Conservation (phyloP, 2,888 invertebrate genomes). For the Cloeon dipterum region DNA sequence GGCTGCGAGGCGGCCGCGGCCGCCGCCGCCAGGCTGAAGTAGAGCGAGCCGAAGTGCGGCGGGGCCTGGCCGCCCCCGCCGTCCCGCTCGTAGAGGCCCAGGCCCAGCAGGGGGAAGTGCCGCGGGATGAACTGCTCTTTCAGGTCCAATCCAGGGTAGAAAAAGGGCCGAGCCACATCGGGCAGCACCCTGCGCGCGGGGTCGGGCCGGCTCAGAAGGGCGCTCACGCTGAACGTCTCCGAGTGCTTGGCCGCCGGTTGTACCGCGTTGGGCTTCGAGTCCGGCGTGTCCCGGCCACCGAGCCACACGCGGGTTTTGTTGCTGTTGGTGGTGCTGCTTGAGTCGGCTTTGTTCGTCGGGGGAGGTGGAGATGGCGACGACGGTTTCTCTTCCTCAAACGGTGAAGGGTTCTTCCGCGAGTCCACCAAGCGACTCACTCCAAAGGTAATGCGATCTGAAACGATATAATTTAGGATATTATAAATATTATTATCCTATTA, state of each 20-base stretch:
- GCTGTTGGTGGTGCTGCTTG: constrained; percentile 9
- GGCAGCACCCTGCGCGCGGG: constrained; percentile 32
- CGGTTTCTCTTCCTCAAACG: too few species aligned
- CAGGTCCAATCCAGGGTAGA: constrained; percentile 24
- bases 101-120: constrained; percentile 28
- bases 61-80: constrained; percentile 6
- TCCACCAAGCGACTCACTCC: constrained; percentile 59
- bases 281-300: constrained; percentile 22
- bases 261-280: constrained; percentile 11
- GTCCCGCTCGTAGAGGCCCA: constrained; percentile 8
- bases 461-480: not conserved
- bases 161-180: constrained; percentile 18
- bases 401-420: constrained; percentile 1
- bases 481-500: too few species aligned
- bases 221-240: constrained; percentile 65
- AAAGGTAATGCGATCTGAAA: constrained; percentile 60
- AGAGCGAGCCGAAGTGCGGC: constrained; percentile 21
- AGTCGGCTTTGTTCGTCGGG: constrained; percentile 6
- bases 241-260: constrained; percentile 39
- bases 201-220: constrained; percentile 50
- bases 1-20: constrained; percentile 18
- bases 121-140: constrained; percentile 15
- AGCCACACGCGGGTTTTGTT: constrained; percentile 7
- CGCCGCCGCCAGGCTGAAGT: constrained; percentile 36
- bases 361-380: constrained; percentile 6